Conservation (phyloP, 1,140 invertebrate species). For the Drosophila saltans region DNA sequence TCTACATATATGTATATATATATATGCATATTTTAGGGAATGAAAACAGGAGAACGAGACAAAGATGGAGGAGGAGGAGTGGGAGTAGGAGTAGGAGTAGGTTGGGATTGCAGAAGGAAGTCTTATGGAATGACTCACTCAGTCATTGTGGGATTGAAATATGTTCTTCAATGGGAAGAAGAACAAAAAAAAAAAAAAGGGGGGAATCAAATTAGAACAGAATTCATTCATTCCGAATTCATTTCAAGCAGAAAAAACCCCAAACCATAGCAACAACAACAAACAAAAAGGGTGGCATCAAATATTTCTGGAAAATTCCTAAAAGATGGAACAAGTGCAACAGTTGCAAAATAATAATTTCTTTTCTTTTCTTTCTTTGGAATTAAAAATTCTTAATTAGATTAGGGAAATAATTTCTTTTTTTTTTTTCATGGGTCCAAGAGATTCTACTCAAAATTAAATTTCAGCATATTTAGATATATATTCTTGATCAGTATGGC, state of each 20-base stretch:
- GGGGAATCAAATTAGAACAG: constrained; percentile 2
- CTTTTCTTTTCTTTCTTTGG: no score
- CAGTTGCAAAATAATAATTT: background rate
- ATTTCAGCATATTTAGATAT: no score
- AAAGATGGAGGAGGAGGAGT: background rate
- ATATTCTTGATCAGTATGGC: no score
- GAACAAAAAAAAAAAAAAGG: background rate
- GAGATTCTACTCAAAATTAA: no score
- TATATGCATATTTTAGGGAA: constrained; percentile 1
- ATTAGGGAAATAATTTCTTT: no score
- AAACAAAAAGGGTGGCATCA: background rate
- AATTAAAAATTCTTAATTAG: no score
- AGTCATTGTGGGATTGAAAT: background rate
- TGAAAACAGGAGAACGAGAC: background rate
- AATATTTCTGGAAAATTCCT: background rate
- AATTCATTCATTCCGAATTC: background rate
- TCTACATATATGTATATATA: constrained; percentile 4
- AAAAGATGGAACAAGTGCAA: background rate
- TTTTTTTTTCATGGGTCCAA: no score
- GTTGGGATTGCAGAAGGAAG: background rate
- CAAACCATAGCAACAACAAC: background rate
- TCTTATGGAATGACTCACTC: constrained; percentile 2
- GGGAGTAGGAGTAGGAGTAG: no score
- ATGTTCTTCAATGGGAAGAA: no score
- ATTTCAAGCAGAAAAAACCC: background rate